phyloP scores from a whole-genome alignment of 1,140 invertebrate genomes.

The Sesamia nonagrioides region DNA sequence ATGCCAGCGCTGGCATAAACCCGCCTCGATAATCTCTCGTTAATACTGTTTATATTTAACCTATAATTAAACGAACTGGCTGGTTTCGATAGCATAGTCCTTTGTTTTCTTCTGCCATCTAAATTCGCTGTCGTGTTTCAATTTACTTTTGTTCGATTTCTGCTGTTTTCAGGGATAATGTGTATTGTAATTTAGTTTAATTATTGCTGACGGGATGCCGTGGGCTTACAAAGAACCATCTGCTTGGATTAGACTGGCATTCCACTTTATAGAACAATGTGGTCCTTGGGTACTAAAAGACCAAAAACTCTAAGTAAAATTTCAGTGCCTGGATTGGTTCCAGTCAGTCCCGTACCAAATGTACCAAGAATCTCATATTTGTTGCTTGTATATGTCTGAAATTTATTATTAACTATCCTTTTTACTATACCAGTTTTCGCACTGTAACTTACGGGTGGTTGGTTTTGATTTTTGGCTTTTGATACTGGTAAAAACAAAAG shows the following conservation, averaged over 20 bases:
- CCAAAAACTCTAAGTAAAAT: background rate
- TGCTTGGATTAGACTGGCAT: background rate
- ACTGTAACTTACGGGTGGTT: too few species aligned
- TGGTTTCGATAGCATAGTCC: conserved; percentile 39
- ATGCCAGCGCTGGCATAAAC: background rate
- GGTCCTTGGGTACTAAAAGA: background rate
- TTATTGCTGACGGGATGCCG: background rate
- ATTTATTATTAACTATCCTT: too few species aligned
- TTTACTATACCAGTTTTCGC: too few species aligned
- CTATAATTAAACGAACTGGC: conserved; percentile 47
- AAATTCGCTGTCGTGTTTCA: conserved; percentile 22
- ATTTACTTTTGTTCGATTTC: conserved; percentile 36
- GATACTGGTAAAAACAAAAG: too few species aligned
- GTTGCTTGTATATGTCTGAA: too few species aligned
- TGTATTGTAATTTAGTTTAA: conserved; percentile 16
- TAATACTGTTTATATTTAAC: conserved; percentile 45
- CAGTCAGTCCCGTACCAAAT: too few species aligned
- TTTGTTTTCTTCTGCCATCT: conserved; percentile 40
- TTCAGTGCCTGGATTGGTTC: too few species aligned
- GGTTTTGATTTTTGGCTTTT: too few species aligned
- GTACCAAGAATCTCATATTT: too few species aligned
- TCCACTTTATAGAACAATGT: background rate
- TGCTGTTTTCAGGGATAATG: conserved; percentile 12
- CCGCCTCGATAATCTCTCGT: conserved; percentile 27
- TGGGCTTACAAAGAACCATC: background rate